Evolutionary conservation across 2,888 invertebrate species (phyloP).

Genomic region (Kuschelorhynchus macadamiae): DNA sequence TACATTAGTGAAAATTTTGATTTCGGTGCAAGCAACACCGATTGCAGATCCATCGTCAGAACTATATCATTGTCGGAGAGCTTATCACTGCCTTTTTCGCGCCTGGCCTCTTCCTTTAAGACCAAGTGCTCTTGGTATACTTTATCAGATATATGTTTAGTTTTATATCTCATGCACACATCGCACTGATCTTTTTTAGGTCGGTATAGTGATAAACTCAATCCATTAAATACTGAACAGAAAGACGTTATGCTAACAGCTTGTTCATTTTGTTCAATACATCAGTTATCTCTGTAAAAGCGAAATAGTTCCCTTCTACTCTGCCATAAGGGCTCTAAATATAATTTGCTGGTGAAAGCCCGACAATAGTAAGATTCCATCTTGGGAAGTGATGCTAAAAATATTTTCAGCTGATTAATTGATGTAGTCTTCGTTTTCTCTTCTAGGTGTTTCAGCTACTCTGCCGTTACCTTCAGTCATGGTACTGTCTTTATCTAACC

Average conservation of each 20-base stretch:
- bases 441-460: conserved; percentile 18
- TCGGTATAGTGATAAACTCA: conserved; percentile 52
- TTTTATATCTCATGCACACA: conserved; percentile 34
- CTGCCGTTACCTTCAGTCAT: conserved; percentile 14
- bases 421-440: conserved; percentile 19
- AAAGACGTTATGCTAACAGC: conserved; percentile 6
- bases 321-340: conserved; percentile 14
- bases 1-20: conserved; percentile 47
- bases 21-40: conserved; percentile 47
- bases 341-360: conserved; percentile 5
- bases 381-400: not conserved
- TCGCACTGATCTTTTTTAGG: conserved; percentile 56
- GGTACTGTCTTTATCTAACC: not conserved
- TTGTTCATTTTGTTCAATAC: conserved; percentile 12
- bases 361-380: conserved; percentile 18
- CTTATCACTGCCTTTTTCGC: conserved; percentile 34
- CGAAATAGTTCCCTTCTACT: conserved; percentile 9
- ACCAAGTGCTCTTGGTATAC: conserved; percentile 24
- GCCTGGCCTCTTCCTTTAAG: conserved; percentile 37
- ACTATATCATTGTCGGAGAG: conserved; percentile 24
- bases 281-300: conserved; percentile 14
- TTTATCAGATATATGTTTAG: conserved; percentile 26
- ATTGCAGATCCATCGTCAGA: conserved; percentile 49
- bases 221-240: conserved; percentile 42
- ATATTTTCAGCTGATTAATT: conserved; percentile 14